Evolutionary conservation across 2,888 invertebrate species (phyloP), one percentile per base, ranked within the genome.

Genomic region (Antitype chi): DNA sequence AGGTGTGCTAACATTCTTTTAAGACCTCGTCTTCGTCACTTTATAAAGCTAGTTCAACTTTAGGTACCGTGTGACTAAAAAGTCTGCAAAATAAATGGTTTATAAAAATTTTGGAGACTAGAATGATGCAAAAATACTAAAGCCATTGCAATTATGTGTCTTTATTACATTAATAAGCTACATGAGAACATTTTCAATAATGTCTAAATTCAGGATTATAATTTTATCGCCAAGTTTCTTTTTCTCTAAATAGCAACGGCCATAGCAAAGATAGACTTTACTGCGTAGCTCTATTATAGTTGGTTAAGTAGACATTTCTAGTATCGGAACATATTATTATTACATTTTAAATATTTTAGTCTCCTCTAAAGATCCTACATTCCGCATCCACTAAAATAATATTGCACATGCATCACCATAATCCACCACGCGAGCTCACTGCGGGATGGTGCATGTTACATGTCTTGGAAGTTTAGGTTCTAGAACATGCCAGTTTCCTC

Each of bases 1-100:
- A 38, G 64, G 64, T 84, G 86, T 79, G 86, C 38, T 76, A 70
- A 78, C 74, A 82, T 84, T 79, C 20, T 74, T 83, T 25, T 49
- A 20, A 64, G 3, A 55, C 38, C 64, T 49, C 43, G 13, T 57
- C 25, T 74, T 75, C 15, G 69, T 74, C 55, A 78, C 70, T 74
- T 73, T 57, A 69, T 15, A 49, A 8, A 43, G 23, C n/a, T 32
- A 43, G 9, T 28, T 55, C 53, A 1, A 38, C 15, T 53, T 59
- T 68, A n/a, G n/a, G n/a, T n/a, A 0, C 15, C 23, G 62, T 60
- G 15, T 43, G n/a, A 72, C 28, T 32, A 43, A 52, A n/a, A 57
- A 55, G 9, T 0, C 13, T 43, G 70, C 8, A 38, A 20, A 8
- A 55, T 43, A 23, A 11, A 1, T 32, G 47, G 11, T 11, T 66